A percentile compares a stretch with the other conserved stretches of the same genome.
These are phyloP conservation scores for Toxotes lorentzi DNA, from an alignment of 2,797 vertebrate genomes.

Conservation along the genomic window DNA sequence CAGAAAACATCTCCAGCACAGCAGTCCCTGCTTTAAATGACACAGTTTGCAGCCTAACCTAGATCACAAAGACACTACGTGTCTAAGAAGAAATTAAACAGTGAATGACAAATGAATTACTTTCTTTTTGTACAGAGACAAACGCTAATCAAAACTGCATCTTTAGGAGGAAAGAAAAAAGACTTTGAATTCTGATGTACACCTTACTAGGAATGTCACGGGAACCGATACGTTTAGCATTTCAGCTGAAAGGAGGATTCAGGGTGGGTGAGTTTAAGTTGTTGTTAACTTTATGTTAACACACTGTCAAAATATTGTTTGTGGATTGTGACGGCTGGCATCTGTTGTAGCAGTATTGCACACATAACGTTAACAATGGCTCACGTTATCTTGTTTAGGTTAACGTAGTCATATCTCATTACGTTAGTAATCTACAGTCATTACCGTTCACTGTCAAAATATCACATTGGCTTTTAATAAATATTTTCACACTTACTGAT, in stretches of 20 bases:
- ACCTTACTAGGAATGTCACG: background rate
- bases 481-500: background rate
- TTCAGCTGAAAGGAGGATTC: background rate
- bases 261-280: background rate
- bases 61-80: constrained; percentile 15
- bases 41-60: constrained; percentile 4
- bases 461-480: background rate
- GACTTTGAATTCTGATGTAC: background rate
- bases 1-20: constrained; percentile 21
- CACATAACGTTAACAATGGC: background rate
- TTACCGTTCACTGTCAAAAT: background rate
- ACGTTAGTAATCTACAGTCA: no score
- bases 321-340: background rate
- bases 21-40: constrained; percentile 18
- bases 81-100: background rate
- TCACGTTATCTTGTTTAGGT: background rate
- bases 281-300: background rate
- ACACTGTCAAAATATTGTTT: background rate
- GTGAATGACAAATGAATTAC: background rate
- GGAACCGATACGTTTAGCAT: background rate
- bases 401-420: background rate
- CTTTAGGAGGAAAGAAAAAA: background rate
- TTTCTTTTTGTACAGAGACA: background rate
- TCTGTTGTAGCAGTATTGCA: background rate
- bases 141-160: background rate